Percentiles rank a stretch among this genome's conserved stretches.
phyloP scores from a whole-genome alignment of 1,140 invertebrate genomes.

The Ruditapes philippinarum region DNA sequence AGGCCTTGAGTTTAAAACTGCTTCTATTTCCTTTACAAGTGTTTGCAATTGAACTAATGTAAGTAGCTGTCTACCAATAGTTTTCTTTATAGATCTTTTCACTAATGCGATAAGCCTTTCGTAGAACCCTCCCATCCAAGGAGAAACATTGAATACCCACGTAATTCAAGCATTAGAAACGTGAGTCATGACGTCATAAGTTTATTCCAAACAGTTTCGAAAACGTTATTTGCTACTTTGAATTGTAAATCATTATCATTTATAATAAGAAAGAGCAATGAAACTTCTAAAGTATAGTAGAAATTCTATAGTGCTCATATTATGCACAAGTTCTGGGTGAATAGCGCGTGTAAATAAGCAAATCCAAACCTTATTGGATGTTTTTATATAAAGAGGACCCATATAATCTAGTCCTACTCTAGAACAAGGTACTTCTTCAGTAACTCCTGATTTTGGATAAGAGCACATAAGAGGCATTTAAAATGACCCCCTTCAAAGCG shows the following conservation, averaged over 20 bases:
- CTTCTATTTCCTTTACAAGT: too few species aligned
- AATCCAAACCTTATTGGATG: constrained; percentile 1
- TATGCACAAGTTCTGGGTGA: constrained; percentile 36
- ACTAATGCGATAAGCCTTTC: too few species aligned
- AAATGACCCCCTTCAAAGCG: constrained; percentile 26
- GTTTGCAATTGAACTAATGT: too few species aligned
- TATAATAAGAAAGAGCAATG: not conserved
- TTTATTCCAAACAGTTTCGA: not conserved
- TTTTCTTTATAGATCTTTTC: too few species aligned
- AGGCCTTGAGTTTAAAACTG: too few species aligned
- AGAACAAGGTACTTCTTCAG: not conserved
- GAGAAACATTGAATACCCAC: not conserved
- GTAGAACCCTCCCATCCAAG: too few species aligned
- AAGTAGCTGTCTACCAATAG: too few species aligned
- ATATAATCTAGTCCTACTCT: constrained; percentile 36
- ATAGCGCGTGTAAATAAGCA: constrained; percentile 33
- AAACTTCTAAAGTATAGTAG: constrained; percentile 37
- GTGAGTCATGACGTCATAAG: not conserved
- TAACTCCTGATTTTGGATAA: not conserved
- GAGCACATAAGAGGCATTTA: constrained; percentile 21
- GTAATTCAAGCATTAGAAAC: not conserved
- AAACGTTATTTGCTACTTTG: not conserved
- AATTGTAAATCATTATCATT: constrained; percentile 15
- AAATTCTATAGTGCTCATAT: too few species aligned
- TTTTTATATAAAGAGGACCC: constrained; percentile 12